Evolutionary conservation across 2,888 invertebrate genomes (phyloP), one percentile per base, ranked within the genome.

Genomic region (Osmoderma eremita): DNA sequence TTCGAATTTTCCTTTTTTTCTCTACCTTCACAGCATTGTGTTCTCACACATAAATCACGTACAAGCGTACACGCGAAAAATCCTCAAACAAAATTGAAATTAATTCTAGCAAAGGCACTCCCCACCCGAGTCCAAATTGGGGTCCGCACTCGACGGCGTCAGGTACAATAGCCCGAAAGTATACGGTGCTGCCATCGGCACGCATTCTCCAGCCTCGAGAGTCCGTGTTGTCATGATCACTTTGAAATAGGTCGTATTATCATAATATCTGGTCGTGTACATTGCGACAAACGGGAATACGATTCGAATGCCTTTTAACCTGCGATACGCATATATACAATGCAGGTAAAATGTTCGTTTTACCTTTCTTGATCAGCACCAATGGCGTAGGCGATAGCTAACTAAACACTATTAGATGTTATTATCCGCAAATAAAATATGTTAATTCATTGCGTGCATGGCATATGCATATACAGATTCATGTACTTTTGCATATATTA

Each of bases 201-300:
- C 58, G 58, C 58, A 58, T 58, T 58, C 58, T 45, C 58, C 22
- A 22, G 41, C 24, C 13, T 24, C 30, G 45, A 36, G 58, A 45
- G 58, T 12, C 56, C 24, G 58, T 58, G 58, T 58, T 78, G 77
- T 77, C 77, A 76, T 76, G 76, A 77, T 76, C 75, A 76, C 73
- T 76, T 76, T 77, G 78, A 78, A 78, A 73, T 78, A 78, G 78
- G 78, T 78, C 76, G 78, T 71, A 78, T 78, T 77, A 77, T 77
- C 77, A 77, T 76, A 76, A 78, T 77, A 77, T 77, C 77, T 77
- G 72, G 70, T 74, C 13, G 58, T 58, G 58, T 45, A 72, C 75
- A 58, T 45, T 58, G 45, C 58, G 58, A 58, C 58, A 58, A 58
- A 58, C 75, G 69, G 72, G 73, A 72, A 71, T 72, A 71, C 75